Conservation (phyloP, 2,797 vertebrate genomes). For the Luscinia megarhynchos region DNA sequence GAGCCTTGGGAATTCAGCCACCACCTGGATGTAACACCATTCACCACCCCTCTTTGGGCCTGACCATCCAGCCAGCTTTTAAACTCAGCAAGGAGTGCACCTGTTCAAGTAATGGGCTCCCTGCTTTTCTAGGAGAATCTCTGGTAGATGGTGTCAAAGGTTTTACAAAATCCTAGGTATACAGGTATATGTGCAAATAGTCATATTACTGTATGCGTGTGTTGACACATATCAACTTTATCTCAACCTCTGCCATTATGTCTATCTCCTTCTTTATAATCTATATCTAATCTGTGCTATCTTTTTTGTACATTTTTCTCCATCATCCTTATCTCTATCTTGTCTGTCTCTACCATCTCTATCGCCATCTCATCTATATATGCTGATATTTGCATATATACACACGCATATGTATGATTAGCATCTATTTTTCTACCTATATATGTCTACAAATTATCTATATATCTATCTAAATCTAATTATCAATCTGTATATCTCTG, state of each 20-base stretch:
- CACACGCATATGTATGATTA: too few species aligned
- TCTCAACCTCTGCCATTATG: neutral
- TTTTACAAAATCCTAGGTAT: neutral
- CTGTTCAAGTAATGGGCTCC: neutral
- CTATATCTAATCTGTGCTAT: neutral
- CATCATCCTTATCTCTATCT: neutral
- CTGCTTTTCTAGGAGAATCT: neutral
- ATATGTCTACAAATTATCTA: neutral
- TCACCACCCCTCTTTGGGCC: neutral
- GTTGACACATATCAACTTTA: rapidly evolving
- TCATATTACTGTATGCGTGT: neutral
- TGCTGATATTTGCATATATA: neutral
- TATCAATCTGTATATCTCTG: neutral
- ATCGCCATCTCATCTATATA: neutral
- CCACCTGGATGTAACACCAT: neutral
- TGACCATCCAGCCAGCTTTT: neutral
- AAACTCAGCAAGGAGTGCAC: neutral
- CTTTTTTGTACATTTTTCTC: neutral
- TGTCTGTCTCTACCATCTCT: neutral
- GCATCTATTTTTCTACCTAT: neutral
- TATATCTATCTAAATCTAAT: too few species aligned
- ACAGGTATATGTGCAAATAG: neutral
- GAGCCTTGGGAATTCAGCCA: neutral
- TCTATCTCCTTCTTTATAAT: neutral
- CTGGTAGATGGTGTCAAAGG: neutral